Percentiles rank a stretch among this genome's conserved stretches.
These are phyloP conservation scores for Drosophila vallismaia DNA, from an alignment of 2,888 invertebrate genomes.

Conservation along the genomic window DNA sequence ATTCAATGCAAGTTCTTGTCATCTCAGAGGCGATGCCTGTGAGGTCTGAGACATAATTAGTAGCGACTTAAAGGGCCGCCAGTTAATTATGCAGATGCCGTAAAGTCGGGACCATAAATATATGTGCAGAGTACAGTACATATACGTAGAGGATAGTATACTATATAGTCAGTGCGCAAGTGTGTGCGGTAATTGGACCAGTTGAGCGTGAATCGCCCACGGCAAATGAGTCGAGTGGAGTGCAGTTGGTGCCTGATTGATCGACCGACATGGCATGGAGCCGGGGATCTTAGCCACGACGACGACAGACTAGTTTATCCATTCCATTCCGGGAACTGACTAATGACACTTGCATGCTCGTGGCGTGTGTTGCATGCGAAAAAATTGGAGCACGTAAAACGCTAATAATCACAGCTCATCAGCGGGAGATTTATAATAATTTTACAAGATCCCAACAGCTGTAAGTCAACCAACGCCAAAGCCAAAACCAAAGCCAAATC, in stretches of 20 bases:
- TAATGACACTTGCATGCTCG: constrained; percentile 67
- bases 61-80: constrained; percentile 47
- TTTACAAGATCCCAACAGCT: constrained; percentile 61
- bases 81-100: constrained; percentile 41
- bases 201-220: constrained; percentile 70
- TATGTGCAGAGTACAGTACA: not conserved
- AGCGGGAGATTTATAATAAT: constrained; percentile 77
- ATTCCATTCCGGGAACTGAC: constrained; percentile 65
- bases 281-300: constrained; percentile 7
- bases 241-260: constrained; percentile 63
- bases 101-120: constrained; percentile 5
- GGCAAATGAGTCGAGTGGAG: constrained; percentile 54
- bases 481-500: constrained; percentile 13
- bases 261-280: constrained; percentile 39
- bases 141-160: not conserved
- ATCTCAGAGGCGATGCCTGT: constrained; percentile 59
- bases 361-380: constrained; percentile 56
- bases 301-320: constrained; percentile 67
- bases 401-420: constrained; percentile 78
- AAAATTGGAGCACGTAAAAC: constrained; percentile 69
- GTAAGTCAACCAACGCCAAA: constrained; percentile 39
- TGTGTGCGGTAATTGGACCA: constrained; percentile 62
- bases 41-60: constrained; percentile 71
- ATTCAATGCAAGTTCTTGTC: constrained; percentile 67
- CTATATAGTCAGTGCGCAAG: constrained; percentile 28